Evolutionary conservation across 2,888 invertebrate species (phyloP), one percentile per base, ranked within the genome.

Genomic region (Drosophila falleni): DNA sequence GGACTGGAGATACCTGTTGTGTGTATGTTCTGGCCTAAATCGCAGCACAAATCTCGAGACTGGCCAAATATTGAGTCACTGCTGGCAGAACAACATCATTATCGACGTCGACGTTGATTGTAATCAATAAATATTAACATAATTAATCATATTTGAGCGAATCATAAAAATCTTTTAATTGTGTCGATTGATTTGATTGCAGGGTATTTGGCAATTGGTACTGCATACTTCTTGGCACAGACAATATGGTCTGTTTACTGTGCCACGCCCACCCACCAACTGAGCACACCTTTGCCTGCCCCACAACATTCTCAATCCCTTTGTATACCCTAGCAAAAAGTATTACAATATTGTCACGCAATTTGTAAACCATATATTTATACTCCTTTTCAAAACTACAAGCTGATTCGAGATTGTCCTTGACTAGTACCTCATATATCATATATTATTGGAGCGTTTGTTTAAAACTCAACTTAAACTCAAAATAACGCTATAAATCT

Each of bases 231-330:
- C 13, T 33, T 49, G 47, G 29, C 11, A 6, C 16, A 31, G 47
- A 31, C 47, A 31, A 47, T 47, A 31, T 47, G 29, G 15, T 29
- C 15, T 31, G 47, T 16, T 47, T 15, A 10, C 29, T 10, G 15
- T 29, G 47, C 8, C 29, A 49, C 49, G 29, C 31, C 49, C 31
- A 49, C 16, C 29, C 15, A 16, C 47, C 29, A 31, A 49, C 16
- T 31, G 49, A 49, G 31, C 33, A 19, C 49, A 50, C 49, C 49
- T 50, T 50, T 33, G 49, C 1, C 47, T 15, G n/a, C 29, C 1
- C 29, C 47, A 26, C 9, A n/a, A 1, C 26, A 26, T 9, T 0
- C 26, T 29, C 29, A 16, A 49, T 49, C 19, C 50, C 35, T 23
- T 50, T 33, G 13, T 16, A 11, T 16, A 11, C 42, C 19, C 42